These are phyloP conservation scores for Betta splendens DNA, from an alignment of 2,797 vertebrate genomes.

Conservation along the genomic window DNA sequence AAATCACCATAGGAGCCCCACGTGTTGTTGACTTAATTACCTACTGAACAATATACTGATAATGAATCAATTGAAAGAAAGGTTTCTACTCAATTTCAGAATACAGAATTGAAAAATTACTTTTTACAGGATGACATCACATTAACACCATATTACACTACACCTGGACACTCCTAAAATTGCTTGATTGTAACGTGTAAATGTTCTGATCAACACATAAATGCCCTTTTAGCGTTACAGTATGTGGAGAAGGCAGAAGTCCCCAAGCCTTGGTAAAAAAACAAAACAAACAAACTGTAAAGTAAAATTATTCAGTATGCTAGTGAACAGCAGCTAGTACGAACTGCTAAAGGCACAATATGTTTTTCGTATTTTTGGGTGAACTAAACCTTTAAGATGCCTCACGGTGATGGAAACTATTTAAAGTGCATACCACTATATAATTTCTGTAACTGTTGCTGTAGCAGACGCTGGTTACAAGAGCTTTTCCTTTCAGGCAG, in stretches of 20 bases:
- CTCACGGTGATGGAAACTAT: constrained; percentile 28
- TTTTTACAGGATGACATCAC: no score
- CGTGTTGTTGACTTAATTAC: constrained; percentile 74
- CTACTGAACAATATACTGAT: no score
- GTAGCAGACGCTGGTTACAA: constrained; percentile 35
- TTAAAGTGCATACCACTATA: constrained; percentile 25
- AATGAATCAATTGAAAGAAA: no score
- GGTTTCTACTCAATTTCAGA: no score
- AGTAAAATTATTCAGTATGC: constrained; percentile 1
- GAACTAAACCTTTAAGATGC: constrained; percentile 40
- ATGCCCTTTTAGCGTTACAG: neutral
- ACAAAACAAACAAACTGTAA: no score
- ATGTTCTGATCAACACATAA: neutral
- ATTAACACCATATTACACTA: no score
- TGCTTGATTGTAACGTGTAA: neutral
- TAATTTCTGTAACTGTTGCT: constrained; percentile 41
- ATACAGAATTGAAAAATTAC: no score
- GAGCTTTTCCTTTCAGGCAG: constrained; percentile 53
- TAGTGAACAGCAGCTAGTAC: neutral
- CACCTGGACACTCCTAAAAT: neutral
- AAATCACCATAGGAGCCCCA: constrained; percentile 68
- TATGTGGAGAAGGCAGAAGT: neutral
- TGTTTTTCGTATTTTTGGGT: neutral
- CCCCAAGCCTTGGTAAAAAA: neutral
- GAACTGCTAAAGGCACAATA: neutral